These are phyloP conservation scores for Serranus cabrilla DNA, from an alignment of 2,797 vertebrate species.

Conservation along the genomic window DNA sequence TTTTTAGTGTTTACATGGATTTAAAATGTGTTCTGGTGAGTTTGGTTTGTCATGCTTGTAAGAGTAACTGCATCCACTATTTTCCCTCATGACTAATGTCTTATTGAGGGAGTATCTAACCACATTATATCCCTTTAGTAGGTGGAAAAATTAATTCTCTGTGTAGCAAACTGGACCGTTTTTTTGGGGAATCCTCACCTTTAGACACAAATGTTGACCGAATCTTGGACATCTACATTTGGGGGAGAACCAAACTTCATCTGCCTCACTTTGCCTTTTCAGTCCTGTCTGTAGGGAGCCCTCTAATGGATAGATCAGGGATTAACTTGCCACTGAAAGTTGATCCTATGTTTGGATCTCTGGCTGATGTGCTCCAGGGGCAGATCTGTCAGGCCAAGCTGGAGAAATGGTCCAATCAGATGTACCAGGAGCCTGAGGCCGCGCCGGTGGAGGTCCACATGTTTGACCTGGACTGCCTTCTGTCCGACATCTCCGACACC, in stretches of 20 bases:
- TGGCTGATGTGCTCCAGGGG: constrained; percentile 77
- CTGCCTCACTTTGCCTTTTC: constrained; percentile 11
- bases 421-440: constrained; percentile 90
- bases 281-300: constrained; percentile 1
- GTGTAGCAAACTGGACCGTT: not conserved
- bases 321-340: constrained; percentile 2
- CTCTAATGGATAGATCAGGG: constrained; percentile 37
- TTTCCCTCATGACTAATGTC: not conserved
- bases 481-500: constrained; percentile 97
- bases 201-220: not conserved
- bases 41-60: not conserved
- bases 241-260: not conserved
- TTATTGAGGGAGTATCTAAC: not conserved
- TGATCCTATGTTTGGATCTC: constrained; percentile 12
- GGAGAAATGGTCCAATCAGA: constrained; percentile 92
- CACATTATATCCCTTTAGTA: too few species aligned
- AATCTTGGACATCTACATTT: not conserved
- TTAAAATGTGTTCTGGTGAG: not conserved
- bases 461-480: constrained; percentile 94
- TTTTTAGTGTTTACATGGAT: not conserved
- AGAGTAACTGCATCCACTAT: not conserved
- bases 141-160: not conserved
- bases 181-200: not conserved
- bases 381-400: constrained; percentile 80
- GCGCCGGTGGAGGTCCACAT: constrained; percentile 90